Base-by-base conservation (phyloP, 2,888 invertebrate genomes). In the Altica lythri region DNA sequence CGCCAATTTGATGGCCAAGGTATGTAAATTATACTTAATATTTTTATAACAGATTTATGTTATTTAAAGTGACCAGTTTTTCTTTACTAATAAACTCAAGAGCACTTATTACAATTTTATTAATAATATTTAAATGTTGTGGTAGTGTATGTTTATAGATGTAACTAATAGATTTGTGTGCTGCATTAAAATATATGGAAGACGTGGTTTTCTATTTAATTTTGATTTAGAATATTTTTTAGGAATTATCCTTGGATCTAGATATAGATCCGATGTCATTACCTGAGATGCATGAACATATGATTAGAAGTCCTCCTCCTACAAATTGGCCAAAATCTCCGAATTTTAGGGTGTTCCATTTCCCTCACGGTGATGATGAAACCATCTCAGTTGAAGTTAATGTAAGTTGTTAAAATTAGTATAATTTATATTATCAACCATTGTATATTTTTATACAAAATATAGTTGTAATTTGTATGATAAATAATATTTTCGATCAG, bases 241-340 rank as follows among this genome's bases (percentile, higher is more conserved):
- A 79, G 79, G 79, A 79, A 63, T 75, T 79, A 63, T 73, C 78
- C n/a, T 73, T 76, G 50, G 79, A 80, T 60, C 65, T 80, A 12
- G 87, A 88, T 69, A 82, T 86, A 42, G 89, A 89, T 72, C 88
- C 89, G 0, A 72, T 89, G 60, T 86, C 87, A 16, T 75, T 90
- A 55, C 88, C 88, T 59, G 89, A 89, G 75, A 86, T 90, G 50
- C 90, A 90, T 68, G 88, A 90, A 69, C 89, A 90, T 71, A 84
- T 90, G 82, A 89, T 90, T 44, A 79, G 90, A 55, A 89, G 89
- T 61, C 90, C 90, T 18, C 90, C 90, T 2, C 90, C 90, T 0
- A 88, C 84, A 13, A 85, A 84, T 59, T 89, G 89, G 88, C 87
- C 89, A 18, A 78, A 80, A 63, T 80, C 81, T 30, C 81, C 83